A percentile compares a stretch with the other conserved stretches of the same genome.
Evolutionary conservation across 2,113 vertebrate genomes (phyloP).

Genomic region (Campylorhamphus procurvoides): DNA sequence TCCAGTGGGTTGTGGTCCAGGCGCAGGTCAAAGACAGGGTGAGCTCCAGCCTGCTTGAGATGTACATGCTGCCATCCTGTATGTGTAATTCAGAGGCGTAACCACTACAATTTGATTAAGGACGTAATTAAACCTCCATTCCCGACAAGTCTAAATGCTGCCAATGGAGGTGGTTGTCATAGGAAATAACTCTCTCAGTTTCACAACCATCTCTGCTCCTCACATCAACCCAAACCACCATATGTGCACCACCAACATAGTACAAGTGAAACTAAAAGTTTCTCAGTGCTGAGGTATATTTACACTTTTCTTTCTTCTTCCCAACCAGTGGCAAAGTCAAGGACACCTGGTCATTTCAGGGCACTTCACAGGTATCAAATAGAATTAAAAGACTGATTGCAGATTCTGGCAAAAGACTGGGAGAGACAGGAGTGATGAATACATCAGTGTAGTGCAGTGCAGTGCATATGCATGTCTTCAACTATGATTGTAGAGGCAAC

Average conservation of each 20-base stretch:
- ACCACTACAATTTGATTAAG: background rate
- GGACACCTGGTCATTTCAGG: background rate
- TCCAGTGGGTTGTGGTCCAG: accelerated
- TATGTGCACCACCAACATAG: background rate
- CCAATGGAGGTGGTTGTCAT: background rate
- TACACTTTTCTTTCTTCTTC: background rate
- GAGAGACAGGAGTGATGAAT: background rate
- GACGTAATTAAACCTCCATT: background rate
- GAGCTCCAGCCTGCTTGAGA: background rate
- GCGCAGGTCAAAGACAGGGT: background rate
- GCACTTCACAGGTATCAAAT: background rate
- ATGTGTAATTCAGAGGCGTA: background rate
- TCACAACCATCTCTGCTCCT: background rate
- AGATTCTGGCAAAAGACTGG: background rate
- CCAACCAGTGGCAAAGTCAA: background rate
- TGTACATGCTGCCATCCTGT: background rate
- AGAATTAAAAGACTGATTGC: background rate
- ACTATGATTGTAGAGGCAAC: background rate
- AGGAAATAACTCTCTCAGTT: background rate
- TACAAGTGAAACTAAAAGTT: background rate
- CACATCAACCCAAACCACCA: background rate
- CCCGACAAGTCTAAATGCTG: background rate
- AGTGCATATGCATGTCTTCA: background rate
- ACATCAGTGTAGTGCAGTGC: accelerated
- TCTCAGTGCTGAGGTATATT: background rate